Evolutionary conservation across 2,888 invertebrate genomes (phyloP), one percentile per base, ranked within the genome.

Genomic region (Arenicola marina): DNA sequence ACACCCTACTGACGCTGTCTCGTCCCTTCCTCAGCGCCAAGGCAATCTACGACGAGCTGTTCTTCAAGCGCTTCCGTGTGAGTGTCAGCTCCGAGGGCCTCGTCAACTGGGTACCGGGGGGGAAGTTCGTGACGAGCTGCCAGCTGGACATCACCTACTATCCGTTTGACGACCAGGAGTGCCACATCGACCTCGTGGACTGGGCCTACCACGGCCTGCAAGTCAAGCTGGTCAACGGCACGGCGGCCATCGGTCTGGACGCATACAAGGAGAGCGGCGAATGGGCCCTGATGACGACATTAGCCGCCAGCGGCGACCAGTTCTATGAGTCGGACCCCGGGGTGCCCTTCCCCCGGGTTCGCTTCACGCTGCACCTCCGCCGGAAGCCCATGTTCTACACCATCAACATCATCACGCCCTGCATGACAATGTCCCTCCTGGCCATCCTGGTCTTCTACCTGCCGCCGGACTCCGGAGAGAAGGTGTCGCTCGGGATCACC

Each of bases 101-200:
- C 2, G 65, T 74, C 28, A 59, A 67, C 38, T 74, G 74, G 74
- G 70, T 73, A 21, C 74, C 74, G 2, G 74, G 73, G 1, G 74
- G 74, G 0, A 69, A 72, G 31, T 73, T 74, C 54, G 51, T 58
- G 38, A 74, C 73, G 2, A 62, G 64, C 21, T 74, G 74, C 55
- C 67, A 73, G 43, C 63, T 74, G 24, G 71, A 74, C 55, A 73
- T 74, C 56, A 69, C 68, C 3, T 71, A 59, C 53, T 74, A 71
- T 56, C 74, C 74, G 1, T 74, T 74, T 59, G 74, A 74, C 56
- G 68, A 69, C 53, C 74, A 74, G 56, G 63, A 59, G 15, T 74
- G 74, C 57, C 57, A 65, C 32, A 62, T 74, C 2, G 63, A 68
- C 59, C 66, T 74, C 44, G 65, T 72, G 2, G 70, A 71, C 66